A percentile compares a stretch with the other conserved stretches of the same genome.
These are phyloP conservation scores for Brachyopa scutellaris DNA, from an alignment of 2,888 invertebrate genomes.

Conservation along the genomic window DNA sequence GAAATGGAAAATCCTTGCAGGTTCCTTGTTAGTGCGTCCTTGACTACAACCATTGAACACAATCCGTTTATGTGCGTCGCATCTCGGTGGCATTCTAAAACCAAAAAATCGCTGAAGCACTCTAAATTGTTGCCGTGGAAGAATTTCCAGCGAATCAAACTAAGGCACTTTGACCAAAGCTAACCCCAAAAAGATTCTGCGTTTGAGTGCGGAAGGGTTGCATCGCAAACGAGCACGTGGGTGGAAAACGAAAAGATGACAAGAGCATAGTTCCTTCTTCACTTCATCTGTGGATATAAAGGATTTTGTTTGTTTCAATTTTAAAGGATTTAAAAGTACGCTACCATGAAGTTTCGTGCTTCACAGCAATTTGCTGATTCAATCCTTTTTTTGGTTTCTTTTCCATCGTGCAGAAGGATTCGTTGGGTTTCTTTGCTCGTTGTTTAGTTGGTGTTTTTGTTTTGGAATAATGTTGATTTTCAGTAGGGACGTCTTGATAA, in stretches of 20 bases:
- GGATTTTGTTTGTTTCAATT: constrained; percentile 18
- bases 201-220: constrained; percentile 10
- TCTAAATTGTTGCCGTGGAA: constrained; percentile 26
- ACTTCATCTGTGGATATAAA: not conserved
- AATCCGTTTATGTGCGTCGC: constrained; percentile 15
- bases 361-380: constrained; percentile 34
- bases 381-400: constrained; percentile 21
- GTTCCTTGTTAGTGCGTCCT: not conserved
- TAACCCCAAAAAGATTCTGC: not conserved
- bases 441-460: not conserved
- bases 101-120: constrained; percentile 8
- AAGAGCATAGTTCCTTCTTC: not conserved
- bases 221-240: not conserved
- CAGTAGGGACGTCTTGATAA: constrained; percentile 18
- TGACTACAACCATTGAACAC: not conserved
- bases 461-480: constrained; percentile 17
- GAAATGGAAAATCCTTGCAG: constrained; percentile 24
- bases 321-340: constrained; percentile 11
- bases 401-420: not conserved
- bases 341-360: constrained; percentile 1
- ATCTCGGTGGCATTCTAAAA: constrained; percentile 4
- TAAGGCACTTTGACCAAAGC: constrained; percentile 19
- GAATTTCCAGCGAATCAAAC: constrained; percentile 21
- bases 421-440: not conserved
- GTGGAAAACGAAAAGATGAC: constrained; percentile 5